Conservation (phyloP, 35 echinoderm and acorn worm species). For the Stichopus chloronotus region DNA sequence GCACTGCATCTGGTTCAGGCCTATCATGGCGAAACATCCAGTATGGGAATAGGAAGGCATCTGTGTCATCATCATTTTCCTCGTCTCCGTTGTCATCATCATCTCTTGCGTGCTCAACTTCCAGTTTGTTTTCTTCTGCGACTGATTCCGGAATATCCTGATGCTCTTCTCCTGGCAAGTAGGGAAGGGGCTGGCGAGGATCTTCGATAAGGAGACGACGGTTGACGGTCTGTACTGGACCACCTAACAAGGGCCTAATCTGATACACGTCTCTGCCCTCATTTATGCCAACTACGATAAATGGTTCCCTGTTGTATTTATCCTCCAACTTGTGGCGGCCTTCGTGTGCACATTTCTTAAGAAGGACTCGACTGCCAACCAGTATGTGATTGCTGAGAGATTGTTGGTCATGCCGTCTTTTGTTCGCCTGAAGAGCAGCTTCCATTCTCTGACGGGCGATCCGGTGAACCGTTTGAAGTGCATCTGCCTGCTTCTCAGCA, state of each 20-base stretch:
- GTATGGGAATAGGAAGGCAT: background rate
- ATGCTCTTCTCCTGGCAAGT: too few relatives aligned
- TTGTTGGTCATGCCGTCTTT: background rate
- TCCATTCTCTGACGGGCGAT: background rate
- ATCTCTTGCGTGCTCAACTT: background rate
- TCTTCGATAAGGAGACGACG: background rate
- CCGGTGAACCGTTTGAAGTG: background rate
- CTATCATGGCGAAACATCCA: background rate
- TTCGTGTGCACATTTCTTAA: too few relatives aligned
- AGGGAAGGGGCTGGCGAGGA: background rate
- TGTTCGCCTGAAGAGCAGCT: background rate
- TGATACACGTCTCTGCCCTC: slow-evolving; percentile 2
- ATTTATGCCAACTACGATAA: slow-evolving; percentile 34
- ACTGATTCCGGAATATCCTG: background rate
- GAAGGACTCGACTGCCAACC: background rate
- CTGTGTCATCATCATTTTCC: background rate
- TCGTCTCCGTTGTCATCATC: background rate
- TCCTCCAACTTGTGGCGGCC: slow-evolving; percentile 34
- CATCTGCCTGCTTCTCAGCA: background rate
- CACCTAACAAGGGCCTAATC: background rate
- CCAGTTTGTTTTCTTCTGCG: background rate
- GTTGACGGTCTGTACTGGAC: background rate
- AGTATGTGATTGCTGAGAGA: background rate
- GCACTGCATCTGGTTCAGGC: background rate
- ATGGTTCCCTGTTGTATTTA: slow-evolving; percentile 26